phyloP scores from a whole-genome alignment of 2,113 vertebrate species.

The Phylloscopus whistleri region DNA sequence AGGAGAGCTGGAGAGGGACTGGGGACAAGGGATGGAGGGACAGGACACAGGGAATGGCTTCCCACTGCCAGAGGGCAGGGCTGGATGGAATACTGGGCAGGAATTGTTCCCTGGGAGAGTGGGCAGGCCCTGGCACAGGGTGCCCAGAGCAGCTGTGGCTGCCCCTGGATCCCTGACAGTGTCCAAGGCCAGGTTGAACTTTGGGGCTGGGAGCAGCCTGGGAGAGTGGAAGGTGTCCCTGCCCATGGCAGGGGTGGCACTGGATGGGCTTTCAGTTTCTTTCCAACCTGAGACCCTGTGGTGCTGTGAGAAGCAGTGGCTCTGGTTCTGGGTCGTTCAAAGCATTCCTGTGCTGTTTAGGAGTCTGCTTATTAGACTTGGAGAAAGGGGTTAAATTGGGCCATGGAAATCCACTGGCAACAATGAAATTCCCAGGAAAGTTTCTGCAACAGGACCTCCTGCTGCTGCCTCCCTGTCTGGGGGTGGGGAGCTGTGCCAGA shows the following conservation, averaged over 20 bases:
- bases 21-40: background rate
- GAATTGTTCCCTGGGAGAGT: background rate
- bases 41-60: background rate
- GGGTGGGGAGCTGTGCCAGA: background rate
- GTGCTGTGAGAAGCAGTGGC: background rate
- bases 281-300: no score
- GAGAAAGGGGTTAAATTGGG: background rate
- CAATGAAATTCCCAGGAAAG: background rate
- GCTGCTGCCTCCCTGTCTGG: background rate
- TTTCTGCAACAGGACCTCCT: background rate
- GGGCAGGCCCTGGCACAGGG: background rate
- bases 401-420: background rate
- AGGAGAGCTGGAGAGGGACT: background rate
- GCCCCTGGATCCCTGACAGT: background rate
- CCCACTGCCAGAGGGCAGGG: rapidly evolving
- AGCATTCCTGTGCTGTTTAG: background rate
- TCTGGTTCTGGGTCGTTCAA: background rate
- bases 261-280: rapidly evolving
- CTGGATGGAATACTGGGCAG: background rate
- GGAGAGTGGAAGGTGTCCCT: background rate
- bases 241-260: rapidly evolving
- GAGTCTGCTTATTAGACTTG: background rate
- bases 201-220: background rate
- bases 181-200: background rate
- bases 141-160: background rate